Percentiles rank a stretch among this genome's conserved stretches.
These are phyloP conservation scores for Eucera pruinosa DNA, from an alignment of 2,888 invertebrate genomes.

Conservation along the genomic window DNA sequence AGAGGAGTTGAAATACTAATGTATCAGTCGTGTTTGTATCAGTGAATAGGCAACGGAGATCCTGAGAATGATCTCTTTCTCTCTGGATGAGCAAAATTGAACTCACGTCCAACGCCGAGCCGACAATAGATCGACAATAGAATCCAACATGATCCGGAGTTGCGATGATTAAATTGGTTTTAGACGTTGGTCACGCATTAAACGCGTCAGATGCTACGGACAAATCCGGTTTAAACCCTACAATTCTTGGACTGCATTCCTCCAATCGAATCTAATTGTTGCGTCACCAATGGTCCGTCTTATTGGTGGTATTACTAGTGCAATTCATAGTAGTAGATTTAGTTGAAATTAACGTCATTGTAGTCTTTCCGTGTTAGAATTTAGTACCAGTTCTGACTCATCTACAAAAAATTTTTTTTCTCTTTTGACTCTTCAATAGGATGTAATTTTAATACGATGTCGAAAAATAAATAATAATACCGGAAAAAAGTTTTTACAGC, in stretches of 20 bases:
- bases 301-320: neutral
- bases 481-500: no score
- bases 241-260: conserved; percentile 30
- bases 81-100: conserved; percentile 65
- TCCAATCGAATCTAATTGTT: conserved; percentile 14
- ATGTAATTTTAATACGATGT: no score
- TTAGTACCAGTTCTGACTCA: no score
- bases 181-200: conserved; percentile 16
- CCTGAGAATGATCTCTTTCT: conserved; percentile 51
- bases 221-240: conserved; percentile 35
- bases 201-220: neutral
- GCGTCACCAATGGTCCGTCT: no score
- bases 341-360: neutral
- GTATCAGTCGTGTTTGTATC: neutral
- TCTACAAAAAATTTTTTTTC: no score
- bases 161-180: conserved; percentile 39
- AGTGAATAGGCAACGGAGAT: neutral
- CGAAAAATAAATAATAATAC: no score
- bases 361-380: no score
- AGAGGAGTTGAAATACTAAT: neutral
- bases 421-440: no score
- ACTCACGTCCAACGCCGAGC: conserved; percentile 36
- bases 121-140: conserved; percentile 68
- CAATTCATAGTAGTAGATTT: neutral
- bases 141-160: conserved; percentile 77